Base-by-base conservation (phyloP, 2,797 vertebrate genomes). In the Sorex maritimensis region DNA sequence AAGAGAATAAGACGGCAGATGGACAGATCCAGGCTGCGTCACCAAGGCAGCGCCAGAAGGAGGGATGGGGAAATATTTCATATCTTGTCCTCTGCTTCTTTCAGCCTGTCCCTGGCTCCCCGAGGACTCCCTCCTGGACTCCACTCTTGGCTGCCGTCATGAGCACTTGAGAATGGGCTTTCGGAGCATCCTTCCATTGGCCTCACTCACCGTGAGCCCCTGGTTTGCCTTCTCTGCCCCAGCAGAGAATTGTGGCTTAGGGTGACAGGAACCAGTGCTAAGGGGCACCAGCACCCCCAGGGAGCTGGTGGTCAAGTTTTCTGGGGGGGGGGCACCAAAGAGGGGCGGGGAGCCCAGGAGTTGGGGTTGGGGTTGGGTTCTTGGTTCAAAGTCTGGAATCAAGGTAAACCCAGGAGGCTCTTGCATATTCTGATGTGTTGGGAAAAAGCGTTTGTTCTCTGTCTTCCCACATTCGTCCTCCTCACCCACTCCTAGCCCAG, bases 131-230 rank as follows among this genome's bases (percentile, higher is more conserved):
- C 8, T 88, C 15, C 55, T 23, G 28, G 14, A 38, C 52, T n/a
- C 14, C 0, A 0, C 38, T 73, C 30, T 93, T 71, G 30, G 14
- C 41, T 89, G 68, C 12, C 4, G 14, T 90, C 71, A 15, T 46
- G 28, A 75, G 65, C 65, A 49, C 77, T 52, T 52, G 46, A 44
- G 52, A 83, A 90, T 46, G 15, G 15, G 41, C 65, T 91, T 87
- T 82, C 80, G 81, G 71, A 95, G 77, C 74, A n/a, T 81, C 78
- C 38, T 72, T 65, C 2, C 26, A 24, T 73, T 73, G 83, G 41
- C 49, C 55, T 86, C 34, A 61, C 26, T 52, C 14, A 15, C 49
- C 10, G 14, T 24, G 46, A 23, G 71, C 30, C 4, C 30, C 5
- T 30, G 73, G 38, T 61, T 71, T 61, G 2, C 61, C 61, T 79